These are phyloP conservation scores for Lagria hirta DNA, from an alignment of 2,888 invertebrate genomes.

Conservation along the genomic window DNA sequence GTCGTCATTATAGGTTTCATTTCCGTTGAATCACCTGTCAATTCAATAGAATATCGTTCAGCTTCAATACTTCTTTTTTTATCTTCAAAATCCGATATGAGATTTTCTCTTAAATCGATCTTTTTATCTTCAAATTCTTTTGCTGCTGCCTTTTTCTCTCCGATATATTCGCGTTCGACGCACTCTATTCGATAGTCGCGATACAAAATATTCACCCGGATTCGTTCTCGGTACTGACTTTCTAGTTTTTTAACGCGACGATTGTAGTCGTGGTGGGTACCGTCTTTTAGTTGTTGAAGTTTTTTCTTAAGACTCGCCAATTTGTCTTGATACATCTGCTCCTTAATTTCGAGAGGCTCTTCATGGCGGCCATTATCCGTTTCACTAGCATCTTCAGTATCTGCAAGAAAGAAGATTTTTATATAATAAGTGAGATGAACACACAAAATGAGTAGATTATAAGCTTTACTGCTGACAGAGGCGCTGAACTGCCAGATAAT, in stretches of 20 bases:
- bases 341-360: slow-evolving; percentile 82
- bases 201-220: slow-evolving; percentile 73
- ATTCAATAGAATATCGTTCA: slow-evolving; percentile 83
- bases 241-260: slow-evolving; percentile 81
- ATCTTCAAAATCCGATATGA: slow-evolving; percentile 90
- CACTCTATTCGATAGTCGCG: slow-evolving; percentile 81
- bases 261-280: slow-evolving; percentile 83
- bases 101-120: slow-evolving; percentile 83
- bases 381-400: slow-evolving; percentile 96
- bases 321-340: slow-evolving; percentile 91
- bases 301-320: slow-evolving; percentile 85
- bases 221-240: slow-evolving; percentile 76
- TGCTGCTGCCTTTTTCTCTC: slow-evolving; percentile 84
- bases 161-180: slow-evolving; percentile 82
- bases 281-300: slow-evolving; percentile 83
- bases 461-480: too few species aligned
- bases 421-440: too few species aligned
- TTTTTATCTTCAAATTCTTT: slow-evolving; percentile 96
- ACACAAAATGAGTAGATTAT: too few species aligned
- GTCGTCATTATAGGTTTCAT: slow-evolving; percentile 96
- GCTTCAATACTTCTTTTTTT: slow-evolving; percentile 86
- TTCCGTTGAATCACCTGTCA: slow-evolving; percentile 86
- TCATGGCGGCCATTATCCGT: slow-evolving; percentile 85
- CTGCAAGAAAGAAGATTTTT: too few species aligned
- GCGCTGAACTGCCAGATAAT: too few species aligned